These are phyloP conservation scores for Herminia tarsipennalis DNA, from an alignment of 2,888 invertebrate genomes.

Conservation along the genomic window DNA sequence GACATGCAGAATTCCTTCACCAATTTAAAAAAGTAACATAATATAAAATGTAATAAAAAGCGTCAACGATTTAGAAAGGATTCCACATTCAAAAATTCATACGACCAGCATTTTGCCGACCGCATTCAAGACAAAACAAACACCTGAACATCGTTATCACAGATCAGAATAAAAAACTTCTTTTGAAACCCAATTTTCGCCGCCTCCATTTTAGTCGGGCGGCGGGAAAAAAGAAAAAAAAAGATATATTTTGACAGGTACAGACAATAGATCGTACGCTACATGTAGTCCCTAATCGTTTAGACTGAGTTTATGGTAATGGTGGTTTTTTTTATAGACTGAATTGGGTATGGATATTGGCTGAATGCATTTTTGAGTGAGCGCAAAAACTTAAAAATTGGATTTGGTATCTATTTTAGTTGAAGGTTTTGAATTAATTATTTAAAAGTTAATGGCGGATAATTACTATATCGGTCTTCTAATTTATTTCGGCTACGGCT, in stretches of 20 bases:
- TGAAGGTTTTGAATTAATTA: neutral
- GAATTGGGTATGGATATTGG: constrained; percentile 1
- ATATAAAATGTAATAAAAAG: neutral
- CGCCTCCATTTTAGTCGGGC: constrained; percentile 34
- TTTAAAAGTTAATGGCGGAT: neutral
- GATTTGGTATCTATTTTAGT: neutral
- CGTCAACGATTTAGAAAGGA: neutral
- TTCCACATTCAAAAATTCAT: neutral
- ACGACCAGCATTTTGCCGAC: constrained; percentile 2
- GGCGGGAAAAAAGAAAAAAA: constrained; percentile 47
- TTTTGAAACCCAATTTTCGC: constrained; percentile 47
- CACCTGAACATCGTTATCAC: constrained; percentile 30
- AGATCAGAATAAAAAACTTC: constrained; percentile 21
- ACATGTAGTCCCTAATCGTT: constrained; percentile 48
- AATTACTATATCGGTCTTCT: too few relatives aligned
- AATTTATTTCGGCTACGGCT: too few relatives aligned
- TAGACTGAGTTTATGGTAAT: constrained; percentile 40
- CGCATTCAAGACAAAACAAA: constrained; percentile 32
- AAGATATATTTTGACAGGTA: constrained; percentile 76
- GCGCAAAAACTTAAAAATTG: neutral
- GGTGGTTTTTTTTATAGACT: constrained; percentile 13
- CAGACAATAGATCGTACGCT: constrained; percentile 69
- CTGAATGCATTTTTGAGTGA: neutral
- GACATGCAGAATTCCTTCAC: too few relatives aligned
- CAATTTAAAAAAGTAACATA: neutral